A percentile compares a stretch with the other conserved stretches of the same genome.
Conservation (phyloP, 2,797 vertebrate species). For the Anableps anableps region DNA sequence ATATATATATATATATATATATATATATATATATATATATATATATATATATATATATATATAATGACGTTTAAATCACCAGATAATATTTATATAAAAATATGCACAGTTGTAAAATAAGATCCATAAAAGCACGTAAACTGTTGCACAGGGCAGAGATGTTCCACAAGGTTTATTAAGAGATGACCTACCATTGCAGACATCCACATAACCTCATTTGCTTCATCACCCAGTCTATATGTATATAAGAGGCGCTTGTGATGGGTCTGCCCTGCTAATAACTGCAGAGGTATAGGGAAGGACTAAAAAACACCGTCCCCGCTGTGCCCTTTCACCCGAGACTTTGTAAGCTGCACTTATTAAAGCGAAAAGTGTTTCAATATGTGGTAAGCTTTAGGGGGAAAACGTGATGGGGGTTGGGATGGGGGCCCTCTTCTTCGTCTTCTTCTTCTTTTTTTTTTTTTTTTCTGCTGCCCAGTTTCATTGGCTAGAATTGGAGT, state of each 20-base stretch:
- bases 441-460: background rate
- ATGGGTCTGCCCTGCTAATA: constrained; percentile 76
- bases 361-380: constrained; percentile 99
- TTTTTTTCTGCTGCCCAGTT: constrained; percentile 38
- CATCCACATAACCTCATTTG: constrained; percentile 38
- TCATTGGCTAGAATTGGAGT: constrained; percentile 51
- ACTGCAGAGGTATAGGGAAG: constrained; percentile 81
- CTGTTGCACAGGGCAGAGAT: constrained; percentile 25
- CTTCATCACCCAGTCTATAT: constrained; percentile 37
- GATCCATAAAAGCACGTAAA: background rate
- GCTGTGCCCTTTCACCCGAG: constrained; percentile 96
- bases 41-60: too few species aligned
- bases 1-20: background rate
- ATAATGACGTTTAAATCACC: background rate
- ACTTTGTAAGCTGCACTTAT: constrained; percentile 97
- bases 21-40: too few species aligned
- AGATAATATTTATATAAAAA: background rate
- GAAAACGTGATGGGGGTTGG: constrained; percentile 76
- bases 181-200: constrained; percentile 14
- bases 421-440: constrained; percentile 64
- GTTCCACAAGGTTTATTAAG: constrained; percentile 23
- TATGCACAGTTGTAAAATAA: background rate
- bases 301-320: constrained; percentile 90
- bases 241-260: constrained; percentile 66
- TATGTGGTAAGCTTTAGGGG: constrained; percentile 87